These are phyloP conservation scores for Ramphastos sulfuratus DNA, from an alignment of 2,113 vertebrate species.

Conservation along the genomic window DNA sequence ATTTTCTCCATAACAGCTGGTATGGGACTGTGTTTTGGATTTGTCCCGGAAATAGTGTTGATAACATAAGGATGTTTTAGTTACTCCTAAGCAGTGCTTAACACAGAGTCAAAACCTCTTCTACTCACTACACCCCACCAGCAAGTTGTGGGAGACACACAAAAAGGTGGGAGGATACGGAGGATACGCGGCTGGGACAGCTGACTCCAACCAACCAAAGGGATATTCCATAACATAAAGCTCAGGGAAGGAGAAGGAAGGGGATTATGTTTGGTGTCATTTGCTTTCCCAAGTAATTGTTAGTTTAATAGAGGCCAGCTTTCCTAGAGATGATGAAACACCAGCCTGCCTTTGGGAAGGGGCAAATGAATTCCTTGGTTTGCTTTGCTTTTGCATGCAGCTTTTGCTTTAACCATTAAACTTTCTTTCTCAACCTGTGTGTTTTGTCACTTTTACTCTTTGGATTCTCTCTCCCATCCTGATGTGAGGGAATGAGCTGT, in stretches of 20 bases:
- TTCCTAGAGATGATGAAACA: not conserved
- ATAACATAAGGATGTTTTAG: not conserved
- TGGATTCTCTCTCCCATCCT: not conserved
- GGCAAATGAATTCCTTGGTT: not conserved
- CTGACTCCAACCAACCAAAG: not conserved
- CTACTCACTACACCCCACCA: not conserved
- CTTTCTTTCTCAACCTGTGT: too few relatives aligned
- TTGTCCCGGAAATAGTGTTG: not conserved
- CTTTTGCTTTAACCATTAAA: not conserved
- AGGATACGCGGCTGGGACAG: not conserved
- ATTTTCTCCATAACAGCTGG: not conserved
- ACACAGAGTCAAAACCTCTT: not conserved
- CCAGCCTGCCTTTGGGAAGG: not conserved
- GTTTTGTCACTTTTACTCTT: too few relatives aligned
- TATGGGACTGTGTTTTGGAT: not conserved
- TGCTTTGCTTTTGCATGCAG: not conserved
- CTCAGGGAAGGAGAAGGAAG: not conserved
- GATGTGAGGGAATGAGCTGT: not conserved
- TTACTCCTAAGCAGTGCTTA: not conserved
- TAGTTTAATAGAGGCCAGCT: not conserved
- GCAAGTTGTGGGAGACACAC: not conserved
- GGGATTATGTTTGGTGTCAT: not conserved
- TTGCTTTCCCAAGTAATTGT: not conserved
- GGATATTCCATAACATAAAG: not conserved
- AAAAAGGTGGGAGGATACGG: not conserved